Conservation (phyloP, 2,113 vertebrate genomes). For the Sorex araneus region DNA sequence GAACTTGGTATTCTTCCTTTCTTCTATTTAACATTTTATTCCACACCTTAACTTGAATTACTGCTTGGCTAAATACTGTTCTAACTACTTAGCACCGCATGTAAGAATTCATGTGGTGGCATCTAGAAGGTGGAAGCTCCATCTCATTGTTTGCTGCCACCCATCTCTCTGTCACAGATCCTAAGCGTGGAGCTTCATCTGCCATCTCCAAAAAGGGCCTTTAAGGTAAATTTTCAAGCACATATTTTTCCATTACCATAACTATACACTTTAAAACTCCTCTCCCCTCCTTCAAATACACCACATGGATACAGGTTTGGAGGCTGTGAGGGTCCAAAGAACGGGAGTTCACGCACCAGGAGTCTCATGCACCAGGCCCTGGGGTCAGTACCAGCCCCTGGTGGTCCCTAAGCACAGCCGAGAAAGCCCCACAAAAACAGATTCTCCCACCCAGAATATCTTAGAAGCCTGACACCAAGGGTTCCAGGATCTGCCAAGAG, state of each 20-base stretch:
- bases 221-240: slow-evolving; percentile 34
- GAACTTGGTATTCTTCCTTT: slow-evolving; percentile 31
- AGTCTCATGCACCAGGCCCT: too few relatives aligned
- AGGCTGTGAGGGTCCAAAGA: too few relatives aligned
- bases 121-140: slow-evolving; percentile 21
- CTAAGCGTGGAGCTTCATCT: slow-evolving; percentile 45
- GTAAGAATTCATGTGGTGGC: not conserved
- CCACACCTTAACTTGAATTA: not conserved
- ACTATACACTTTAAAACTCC: slow-evolving; percentile 10
- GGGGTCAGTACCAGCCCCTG: too few relatives aligned
- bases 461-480: too few relatives aligned
- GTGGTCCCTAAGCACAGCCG: too few relatives aligned
- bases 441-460: too few relatives aligned
- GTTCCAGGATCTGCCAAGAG: too few relatives aligned
- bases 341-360: too few relatives aligned
- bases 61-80: not conserved
- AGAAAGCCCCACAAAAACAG: too few relatives aligned
- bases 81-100: not conserved
- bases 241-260: slow-evolving; percentile 26
- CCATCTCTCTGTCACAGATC: not conserved
- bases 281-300: not conserved
- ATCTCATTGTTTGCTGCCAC: slow-evolving; percentile 21
- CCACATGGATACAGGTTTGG: too few relatives aligned
- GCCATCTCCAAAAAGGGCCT: not conserved
- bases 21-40: not conserved